Conservation (phyloP, 37 sponge, comb jelly and placozoan species). For the Diacarnus erythraeanus region DNA sequence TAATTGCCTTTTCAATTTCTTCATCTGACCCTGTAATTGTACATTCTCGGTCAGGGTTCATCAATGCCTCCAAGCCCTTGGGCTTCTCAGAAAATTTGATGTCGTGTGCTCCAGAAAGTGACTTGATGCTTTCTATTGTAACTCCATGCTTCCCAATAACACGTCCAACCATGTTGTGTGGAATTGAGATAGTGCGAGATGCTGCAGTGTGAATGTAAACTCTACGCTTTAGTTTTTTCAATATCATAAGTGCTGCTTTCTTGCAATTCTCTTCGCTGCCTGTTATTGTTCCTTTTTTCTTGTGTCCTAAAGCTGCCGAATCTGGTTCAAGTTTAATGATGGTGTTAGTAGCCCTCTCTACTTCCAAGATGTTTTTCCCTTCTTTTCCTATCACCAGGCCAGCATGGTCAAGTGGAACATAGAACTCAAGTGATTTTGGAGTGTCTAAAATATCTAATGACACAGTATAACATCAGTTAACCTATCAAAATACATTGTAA, state of each 20-base stretch:
- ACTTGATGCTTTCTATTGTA: conserved; percentile 17
- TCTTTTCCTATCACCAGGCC: conserved; percentile 81
- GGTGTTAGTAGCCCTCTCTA: conserved; percentile 64
- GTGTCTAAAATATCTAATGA: too few species aligned
- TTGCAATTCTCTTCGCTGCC: conserved; percentile 51
- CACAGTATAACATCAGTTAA: too few species aligned
- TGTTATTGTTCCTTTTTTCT: conserved; percentile 15
- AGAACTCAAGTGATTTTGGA: too few species aligned
- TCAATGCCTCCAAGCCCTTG: not conserved
- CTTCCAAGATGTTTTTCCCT: conserved; percentile 61
- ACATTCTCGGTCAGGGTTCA: conserved; percentile 14
- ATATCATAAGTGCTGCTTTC: conserved; percentile 32
- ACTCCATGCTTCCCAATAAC: conserved; percentile 41
- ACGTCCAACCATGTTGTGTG: conserved; percentile 10
- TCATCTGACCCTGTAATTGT: conserved; percentile 34
- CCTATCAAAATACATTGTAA: too few species aligned
- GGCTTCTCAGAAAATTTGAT: conserved; percentile 9
- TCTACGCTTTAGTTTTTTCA: conserved; percentile 12
- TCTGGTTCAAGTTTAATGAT: conserved; percentile 40
- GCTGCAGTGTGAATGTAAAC: conserved; percentile 8
- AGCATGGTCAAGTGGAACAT: conserved; percentile 49
- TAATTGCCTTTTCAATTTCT: conserved; percentile 32
- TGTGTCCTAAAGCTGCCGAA: not conserved
- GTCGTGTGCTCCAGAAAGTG: conserved; percentile 28
- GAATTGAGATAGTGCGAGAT: conserved; percentile 23